Base-by-base conservation (phyloP, 30 jellyfish, hydroid and myxozoan genomes). In the Aurelia sp. region DNA sequence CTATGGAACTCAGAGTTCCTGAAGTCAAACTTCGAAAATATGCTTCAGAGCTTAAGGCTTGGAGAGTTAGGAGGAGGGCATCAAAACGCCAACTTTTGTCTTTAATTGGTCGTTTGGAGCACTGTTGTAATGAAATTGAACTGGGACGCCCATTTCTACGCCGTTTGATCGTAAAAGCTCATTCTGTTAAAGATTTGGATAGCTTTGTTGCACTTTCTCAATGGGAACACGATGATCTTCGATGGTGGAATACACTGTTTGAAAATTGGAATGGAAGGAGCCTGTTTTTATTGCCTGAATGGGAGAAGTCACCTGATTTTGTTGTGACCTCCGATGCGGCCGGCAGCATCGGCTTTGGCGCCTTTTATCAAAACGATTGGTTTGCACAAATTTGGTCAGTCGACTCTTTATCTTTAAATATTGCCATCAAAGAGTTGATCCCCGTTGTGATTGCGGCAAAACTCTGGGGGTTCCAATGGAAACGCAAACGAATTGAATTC, bases 241-340 rank as follows among this genome's bases (percentile, higher is more conserved):
- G 18, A 19, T 89, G 94, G 90, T 89, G 97, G 97, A 55, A 21
- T 50, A 51, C 57, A 68, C 33, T 27, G 33, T 27, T 27, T 27
- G 51, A 87, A 48, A 17, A 62, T 41, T 87, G 96, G 96, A 87
- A 87, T 76, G 96, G 96, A 11, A 63, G 91, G 52, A 76, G 96
- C 52, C 57, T 87, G 86, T 51, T 87, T 69, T 33, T 9, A 20
- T 69, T 24, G 1, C 63, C 81, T 9, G 24, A 27, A 18, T 69
- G 81, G 81, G 35, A 13, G 16, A 5, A 9, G 15, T 19, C 5
- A 8, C 75, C 75, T 0, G 24, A 19, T 35, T 18, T 58, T 5
- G 16, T 77, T 21, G 18, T 77, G 8, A 20, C 77, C 17, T 57
- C 78, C 4, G 78, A 59, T 44, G 65, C 88, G 13, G 88, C 78